phyloP scores from a whole-genome alignment of 2,797 vertebrate species.

The Fringilla coelebs region DNA sequence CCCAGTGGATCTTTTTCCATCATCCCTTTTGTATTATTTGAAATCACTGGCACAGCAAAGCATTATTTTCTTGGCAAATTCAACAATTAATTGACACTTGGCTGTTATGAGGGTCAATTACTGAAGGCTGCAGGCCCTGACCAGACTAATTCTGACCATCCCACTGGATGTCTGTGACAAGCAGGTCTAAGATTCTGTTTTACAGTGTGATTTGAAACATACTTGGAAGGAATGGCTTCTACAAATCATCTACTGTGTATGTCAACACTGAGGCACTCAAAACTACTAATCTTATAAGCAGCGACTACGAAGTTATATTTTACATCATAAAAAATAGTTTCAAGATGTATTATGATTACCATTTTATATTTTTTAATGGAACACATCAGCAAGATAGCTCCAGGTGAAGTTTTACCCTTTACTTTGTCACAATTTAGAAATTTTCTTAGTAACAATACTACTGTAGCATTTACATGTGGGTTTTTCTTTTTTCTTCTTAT shows the following conservation, averaged over 20 bases:
- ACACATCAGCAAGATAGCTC: not conserved
- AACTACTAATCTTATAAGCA: not conserved
- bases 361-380: not conserved
- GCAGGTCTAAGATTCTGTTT: not conserved
- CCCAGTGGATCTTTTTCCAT: not conserved
- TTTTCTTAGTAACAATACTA: not conserved
- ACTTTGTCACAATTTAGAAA: not conserved
- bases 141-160: not conserved
- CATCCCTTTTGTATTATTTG: not conserved
- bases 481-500: not conserved
- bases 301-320: not conserved
- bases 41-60: not conserved
- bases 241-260: not conserved
- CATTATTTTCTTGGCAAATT: not conserved
- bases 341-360: not conserved
- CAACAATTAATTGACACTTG: not conserved
- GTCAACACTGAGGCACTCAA: not conserved
- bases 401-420: not conserved
- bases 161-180: not conserved
- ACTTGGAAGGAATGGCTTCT: not conserved
- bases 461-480: not conserved
- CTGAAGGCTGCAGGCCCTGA: not conserved
- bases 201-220: not conserved
- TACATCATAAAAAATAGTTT: not conserved
- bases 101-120: not conserved